Base-by-base conservation (phyloP, 2,888 invertebrate genomes). In the Heteromurus nitidus region DNA sequence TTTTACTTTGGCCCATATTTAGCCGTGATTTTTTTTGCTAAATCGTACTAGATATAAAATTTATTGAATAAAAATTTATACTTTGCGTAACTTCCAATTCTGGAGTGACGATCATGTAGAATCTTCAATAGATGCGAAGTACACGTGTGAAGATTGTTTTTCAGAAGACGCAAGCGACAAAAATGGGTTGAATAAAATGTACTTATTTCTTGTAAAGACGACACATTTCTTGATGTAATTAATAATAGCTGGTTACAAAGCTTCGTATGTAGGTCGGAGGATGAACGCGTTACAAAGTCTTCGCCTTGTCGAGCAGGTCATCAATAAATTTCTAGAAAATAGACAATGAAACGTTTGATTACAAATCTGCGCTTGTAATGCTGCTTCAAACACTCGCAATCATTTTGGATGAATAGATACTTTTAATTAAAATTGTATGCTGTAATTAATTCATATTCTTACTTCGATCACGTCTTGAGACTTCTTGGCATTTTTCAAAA, bases 401-500 rank as follows among this genome's bases (percentile, higher is more conserved):
- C 7, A 36, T 36, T 36, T 9, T n/a, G n/a, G n/a, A n/a, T n/a
- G n/a, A n/a, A n/a, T n/a, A n/a, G n/a, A n/a, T n/a, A n/a, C 36
- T 36, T 13, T 7, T 36, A 28, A 68, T 50, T 18, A 87, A n/a
- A n/a, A n/a, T n/a, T n/a, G n/a, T n/a, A n/a, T n/a, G n/a, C n/a
- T n/a, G n/a, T n/a, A n/a, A n/a, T n/a, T n/a, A n/a, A n/a, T n/a
- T n/a, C n/a, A n/a, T n/a, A n/a, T n/a, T 91, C 92, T 93, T 90
- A 95, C 95, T 91, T 95, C 93, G 91, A 95, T 94, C 92, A 95
- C 95, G 90, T 93, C 94, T 90, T 93, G 94, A 88, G 95, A 94
- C 90, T 95, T 94, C 91, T 95, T 95, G 90, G 95, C 95, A 90
- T 94, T 94, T 88, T 93, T 93, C 89, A 96, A 90, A 88, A 95